Evolutionary conservation across 2,888 invertebrate genomes (phyloP), one percentile per base, ranked within the genome.

Genomic region (Hydropsyche betteni): DNA sequence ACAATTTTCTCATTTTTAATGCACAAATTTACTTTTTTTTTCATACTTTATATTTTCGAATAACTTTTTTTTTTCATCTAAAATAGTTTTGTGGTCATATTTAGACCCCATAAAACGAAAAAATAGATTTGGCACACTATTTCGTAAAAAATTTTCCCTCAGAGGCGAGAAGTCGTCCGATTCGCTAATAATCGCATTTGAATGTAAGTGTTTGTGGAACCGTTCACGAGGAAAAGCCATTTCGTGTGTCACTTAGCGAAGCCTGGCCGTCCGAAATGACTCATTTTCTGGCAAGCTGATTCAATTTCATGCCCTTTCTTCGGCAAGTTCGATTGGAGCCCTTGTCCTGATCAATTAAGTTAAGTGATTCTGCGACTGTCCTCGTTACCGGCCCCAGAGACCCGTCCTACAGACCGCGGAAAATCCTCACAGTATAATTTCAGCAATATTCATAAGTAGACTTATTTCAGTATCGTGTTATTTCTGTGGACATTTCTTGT

Each of bases 341-440:
- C 70, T 70, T 70, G 70, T 70, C 70, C 44, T 53, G 70, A 70
- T 70, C 70, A 70, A 70, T 70, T 70, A 70, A 70, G 52, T 70
- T 53, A 53, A 70, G 70, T 70, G 70, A 53, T 53, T 53, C 53
- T 70, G 70, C 51, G 70, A 70, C 36, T 53, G 53, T 16, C 53
- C 52, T 5, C 16, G 53, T 24, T 10, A 36, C 64, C 36, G 34
- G n/a, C 64, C 36, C 36, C 34, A 16, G 61, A 24, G 61, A 24
- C 61, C 16, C 16, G 24, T 61, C 61, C 68, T 14, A 36, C 14
- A 0, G 0, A n/a, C n/a, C 38, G 12, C 34, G 38, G 44, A 38
- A 69, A 69, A 50, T 69, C 44, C 14, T 5, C 34, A 12, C 64
- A 36, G 8, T n/a, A 34, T 16, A 55, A 55, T 16, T 55, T 55